phyloP scores from a whole-genome alignment of 2,888 invertebrate genomes.

The Drosophila suboccidentalis region DNA sequence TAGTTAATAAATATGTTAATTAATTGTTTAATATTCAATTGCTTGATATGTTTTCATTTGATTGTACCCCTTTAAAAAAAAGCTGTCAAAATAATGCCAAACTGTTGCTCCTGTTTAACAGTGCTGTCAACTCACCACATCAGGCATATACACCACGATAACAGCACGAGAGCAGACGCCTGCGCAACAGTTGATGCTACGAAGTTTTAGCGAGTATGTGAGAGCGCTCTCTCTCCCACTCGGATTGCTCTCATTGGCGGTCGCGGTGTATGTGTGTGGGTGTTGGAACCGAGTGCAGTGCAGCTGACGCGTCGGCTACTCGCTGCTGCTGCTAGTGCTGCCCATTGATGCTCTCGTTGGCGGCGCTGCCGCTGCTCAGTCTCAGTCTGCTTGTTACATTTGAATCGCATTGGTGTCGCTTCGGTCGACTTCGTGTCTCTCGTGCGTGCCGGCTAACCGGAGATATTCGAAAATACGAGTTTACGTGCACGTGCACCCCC shows the following conservation, averaged over 20 bases:
- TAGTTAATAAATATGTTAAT: too few species aligned
- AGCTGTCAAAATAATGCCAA: slow-evolving; percentile 42
- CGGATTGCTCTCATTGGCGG: slow-evolving; percentile 56
- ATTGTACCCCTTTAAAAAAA: not conserved
- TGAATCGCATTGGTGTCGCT: slow-evolving; percentile 64
- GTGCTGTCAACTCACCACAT: slow-evolving; percentile 30
- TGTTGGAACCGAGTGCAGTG: slow-evolving; percentile 20
- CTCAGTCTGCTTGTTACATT: slow-evolving; percentile 76
- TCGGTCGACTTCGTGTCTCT: slow-evolving; percentile 60
- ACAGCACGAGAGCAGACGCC: slow-evolving; percentile 48
- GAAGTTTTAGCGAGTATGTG: slow-evolving; percentile 38
- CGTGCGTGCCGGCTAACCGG: slow-evolving; percentile 54
- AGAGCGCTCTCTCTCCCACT: slow-evolving; percentile 15
- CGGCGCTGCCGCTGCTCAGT: slow-evolving; percentile 25
- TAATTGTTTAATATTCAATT: too few species aligned
- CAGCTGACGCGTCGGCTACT: slow-evolving; percentile 45
- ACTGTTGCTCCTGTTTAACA: slow-evolving; percentile 66
- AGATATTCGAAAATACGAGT: slow-evolving; percentile 58
- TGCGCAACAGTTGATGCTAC: slow-evolving; percentile 51
- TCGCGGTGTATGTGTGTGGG: slow-evolving; percentile 14
- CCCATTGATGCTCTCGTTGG: slow-evolving; percentile 4
- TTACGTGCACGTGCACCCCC: slow-evolving; percentile 46
- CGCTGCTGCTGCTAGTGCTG: slow-evolving; percentile 24
- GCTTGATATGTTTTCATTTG: too few species aligned
- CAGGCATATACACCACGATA: slow-evolving; percentile 39